phyloP scores from a whole-genome alignment of 2,113 vertebrate genomes.

The Carassius auratus region DNA sequence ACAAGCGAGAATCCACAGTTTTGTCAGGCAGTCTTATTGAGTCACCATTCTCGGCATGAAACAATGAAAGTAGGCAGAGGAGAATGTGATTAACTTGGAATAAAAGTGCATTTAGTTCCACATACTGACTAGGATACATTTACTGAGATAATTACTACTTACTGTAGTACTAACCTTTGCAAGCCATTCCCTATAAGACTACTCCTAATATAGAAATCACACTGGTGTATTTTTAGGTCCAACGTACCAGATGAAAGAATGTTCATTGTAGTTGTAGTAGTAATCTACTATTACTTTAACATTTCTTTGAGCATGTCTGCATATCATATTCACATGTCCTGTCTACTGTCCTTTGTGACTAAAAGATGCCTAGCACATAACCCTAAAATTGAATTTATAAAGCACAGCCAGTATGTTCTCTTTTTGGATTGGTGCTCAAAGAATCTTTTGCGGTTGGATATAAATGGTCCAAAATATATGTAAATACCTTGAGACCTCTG shows the following conservation, averaged over 20 bases:
- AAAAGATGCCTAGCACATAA: background rate
- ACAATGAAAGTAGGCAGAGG: slow-evolving; percentile 31
- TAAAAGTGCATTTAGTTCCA: slow-evolving; percentile 35
- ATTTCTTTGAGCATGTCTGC: background rate
- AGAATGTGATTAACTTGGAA: slow-evolving; percentile 26
- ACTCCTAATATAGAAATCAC: slow-evolving; percentile 32
- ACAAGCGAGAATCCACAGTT: slow-evolving; percentile 48
- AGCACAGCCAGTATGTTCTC: background rate
- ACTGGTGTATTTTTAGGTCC: background rate
- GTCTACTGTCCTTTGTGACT: background rate
- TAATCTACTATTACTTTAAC: background rate
- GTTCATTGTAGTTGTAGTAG: background rate
- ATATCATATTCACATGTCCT: background rate
- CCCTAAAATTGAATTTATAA: background rate
- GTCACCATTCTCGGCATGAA: slow-evolving; percentile 51
- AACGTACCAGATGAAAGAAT: background rate
- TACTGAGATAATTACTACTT: slow-evolving; percentile 30
- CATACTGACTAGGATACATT: slow-evolving; percentile 19
- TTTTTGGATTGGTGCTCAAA: slow-evolving; percentile 23
- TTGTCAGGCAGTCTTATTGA: slow-evolving; percentile 1
- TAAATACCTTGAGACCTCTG: slow-evolving; percentile 29
- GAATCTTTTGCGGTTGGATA: background rate
- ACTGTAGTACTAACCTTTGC: slow-evolving; percentile 10
- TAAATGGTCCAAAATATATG: slow-evolving; percentile 26
- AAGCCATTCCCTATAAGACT: background rate